Evolutionary conservation across 2,888 invertebrate species (phyloP), one percentile per base, ranked within the genome.

Genomic region (Leptura quadrifasciata): DNA sequence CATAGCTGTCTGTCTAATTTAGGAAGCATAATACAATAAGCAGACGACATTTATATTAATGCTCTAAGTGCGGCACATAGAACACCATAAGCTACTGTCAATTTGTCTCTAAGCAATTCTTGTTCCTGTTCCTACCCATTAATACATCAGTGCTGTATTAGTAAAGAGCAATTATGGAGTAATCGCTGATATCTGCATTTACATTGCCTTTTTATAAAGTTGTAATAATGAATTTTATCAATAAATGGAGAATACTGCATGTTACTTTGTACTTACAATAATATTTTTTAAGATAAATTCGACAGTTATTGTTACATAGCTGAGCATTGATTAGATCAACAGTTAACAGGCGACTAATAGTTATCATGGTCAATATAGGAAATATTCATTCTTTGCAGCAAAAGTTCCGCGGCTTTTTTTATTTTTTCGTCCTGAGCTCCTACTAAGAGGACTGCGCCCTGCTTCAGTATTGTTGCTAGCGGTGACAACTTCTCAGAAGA

Each of bases 321-420:
- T 63, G 63, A 63, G 63, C 63, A 63, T 20, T 9, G 17, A 39
- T 35, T 17, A 63, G 12, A n/a, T 21, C 31, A 31, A 6, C 27
- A 31, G 18, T 31, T n/a, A 31, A n/a, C 17, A 18, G n/a, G n/a
- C 47, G 47, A 0, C 27, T 83, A 86, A 77, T 86, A 87, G 82
- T 86, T 87, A 79, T 88, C 88, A 76, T 87, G 86, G 78, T 88
- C 89, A 70, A 88, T 85, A 74, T 87, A 88, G 17, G 88, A 88
- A 73, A 88, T 88, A 82, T 89, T 89, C 89, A 89, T 89, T 77
- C 88, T 82, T 77, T 88, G 87, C 61, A 89, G 76, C 57, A 89
- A 80, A 64, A 85, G 81, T 79, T 89, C 88, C 10, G 89, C 88
- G 5, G 89, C 85, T 64, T 82, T 83, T 76, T 89, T 89, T 54